These are phyloP conservation scores for Amblyjoppa fuscipennis DNA, from an alignment of 2,888 invertebrate genomes.

Conservation along the genomic window DNA sequence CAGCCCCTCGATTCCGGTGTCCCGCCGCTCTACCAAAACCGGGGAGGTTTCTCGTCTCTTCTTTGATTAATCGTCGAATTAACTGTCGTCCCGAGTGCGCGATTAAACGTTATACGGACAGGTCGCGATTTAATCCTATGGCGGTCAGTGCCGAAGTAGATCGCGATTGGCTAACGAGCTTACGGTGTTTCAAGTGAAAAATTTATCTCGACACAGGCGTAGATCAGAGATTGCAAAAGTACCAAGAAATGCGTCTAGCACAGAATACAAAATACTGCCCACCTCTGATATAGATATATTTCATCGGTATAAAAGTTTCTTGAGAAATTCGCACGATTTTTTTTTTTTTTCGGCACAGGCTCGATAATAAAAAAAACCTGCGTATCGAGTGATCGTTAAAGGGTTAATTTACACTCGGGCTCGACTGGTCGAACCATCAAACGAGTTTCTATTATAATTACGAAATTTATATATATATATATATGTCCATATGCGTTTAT, in stretches of 20 bases:
- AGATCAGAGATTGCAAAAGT: too few relatives aligned
- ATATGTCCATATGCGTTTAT: not conserved
- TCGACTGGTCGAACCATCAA: not conserved
- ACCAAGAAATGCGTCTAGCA: too few relatives aligned
- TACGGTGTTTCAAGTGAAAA: too few relatives aligned
- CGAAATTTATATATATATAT: not conserved
- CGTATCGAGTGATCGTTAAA: not conserved
- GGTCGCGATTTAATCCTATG: not conserved
- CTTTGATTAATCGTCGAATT: slow-evolving; percentile 18
- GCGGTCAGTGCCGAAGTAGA: not conserved
- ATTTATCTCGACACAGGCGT: too few relatives aligned
- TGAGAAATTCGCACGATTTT: too few relatives aligned
- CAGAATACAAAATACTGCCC: too few relatives aligned
- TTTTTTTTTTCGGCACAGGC: not conserved
- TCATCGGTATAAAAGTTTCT: too few relatives aligned
- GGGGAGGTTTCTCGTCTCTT: slow-evolving; percentile 38
- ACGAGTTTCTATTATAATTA: not conserved
- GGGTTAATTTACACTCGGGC: not conserved
- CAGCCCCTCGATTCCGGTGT: slow-evolving; percentile 56
- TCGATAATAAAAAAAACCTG: not conserved
- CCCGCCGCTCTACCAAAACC: slow-evolving; percentile 71
- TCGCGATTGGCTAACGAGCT: too few relatives aligned
- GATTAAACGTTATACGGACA: not conserved
- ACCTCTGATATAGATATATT: too few relatives aligned
- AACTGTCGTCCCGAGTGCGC: not conserved